Percentiles rank a stretch among this genome's conserved stretches.
phyloP scores from a whole-genome alignment of 2,888 invertebrate species.

The Lottia scabra region DNA sequence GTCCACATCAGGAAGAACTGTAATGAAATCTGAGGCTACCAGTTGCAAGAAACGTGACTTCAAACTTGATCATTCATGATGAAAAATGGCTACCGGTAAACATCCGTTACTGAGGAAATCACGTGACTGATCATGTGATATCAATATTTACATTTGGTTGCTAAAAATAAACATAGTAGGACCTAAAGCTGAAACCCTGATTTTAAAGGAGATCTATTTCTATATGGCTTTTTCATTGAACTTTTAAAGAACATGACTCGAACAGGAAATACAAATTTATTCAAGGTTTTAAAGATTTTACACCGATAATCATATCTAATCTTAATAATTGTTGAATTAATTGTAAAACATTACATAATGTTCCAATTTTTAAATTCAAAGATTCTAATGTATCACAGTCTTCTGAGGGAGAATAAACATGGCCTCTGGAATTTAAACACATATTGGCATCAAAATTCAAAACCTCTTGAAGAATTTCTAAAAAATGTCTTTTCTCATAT shows the following conservation, averaged over 20 bases:
- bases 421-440: conserved; percentile 16
- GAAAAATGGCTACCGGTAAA: not conserved
- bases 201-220: too few relatives aligned
- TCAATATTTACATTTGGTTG: not conserved
- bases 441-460: not conserved
- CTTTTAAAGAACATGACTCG: too few relatives aligned
- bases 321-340: conserved; percentile 41
- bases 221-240: too few relatives aligned
- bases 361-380: conserved; percentile 38
- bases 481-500: conserved; percentile 10
- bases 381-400: conserved; percentile 37
- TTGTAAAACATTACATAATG: conserved; percentile 37
- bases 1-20: too few relatives aligned
- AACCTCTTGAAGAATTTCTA: conserved; percentile 12
- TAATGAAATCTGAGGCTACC: not conserved
- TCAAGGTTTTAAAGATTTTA: conserved; percentile 13
- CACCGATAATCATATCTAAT: conserved; percentile 45
- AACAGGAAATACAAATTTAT: too few relatives aligned
- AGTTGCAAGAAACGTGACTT: not conserved
- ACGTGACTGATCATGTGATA: conserved; percentile 1
- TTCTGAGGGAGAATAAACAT: not conserved
- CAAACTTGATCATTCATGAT: not conserved
- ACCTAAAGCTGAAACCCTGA: too few relatives aligned
- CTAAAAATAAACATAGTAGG: too few relatives aligned
- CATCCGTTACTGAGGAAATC: not conserved